Evolutionary conservation across 30 jellyfish, hydroid and myxozoan genomes (phyloP).

Genomic region (Mastigias papua): DNA sequence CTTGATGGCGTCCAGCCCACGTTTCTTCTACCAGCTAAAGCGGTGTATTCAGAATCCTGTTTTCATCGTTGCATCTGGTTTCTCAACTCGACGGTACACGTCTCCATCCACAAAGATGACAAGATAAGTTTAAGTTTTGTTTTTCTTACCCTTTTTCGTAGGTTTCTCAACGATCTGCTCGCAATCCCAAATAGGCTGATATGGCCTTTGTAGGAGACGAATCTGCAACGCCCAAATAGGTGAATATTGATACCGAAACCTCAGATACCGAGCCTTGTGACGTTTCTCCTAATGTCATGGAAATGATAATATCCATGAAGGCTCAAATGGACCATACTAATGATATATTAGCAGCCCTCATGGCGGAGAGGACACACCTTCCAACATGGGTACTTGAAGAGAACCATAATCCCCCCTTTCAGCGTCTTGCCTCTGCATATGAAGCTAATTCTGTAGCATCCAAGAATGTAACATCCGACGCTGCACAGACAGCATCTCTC

Average conservation of each 20-base stretch:
- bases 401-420: slow-evolving; percentile 30
- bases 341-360: slow-evolving; percentile 15
- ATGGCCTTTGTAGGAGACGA: too few species aligned
- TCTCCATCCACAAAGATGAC: too few species aligned
- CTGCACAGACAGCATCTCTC: slow-evolving; percentile 47
- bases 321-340: neutral
- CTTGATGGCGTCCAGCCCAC: slow-evolving; percentile 58
- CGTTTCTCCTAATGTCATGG: too few species aligned
- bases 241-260: too few species aligned
- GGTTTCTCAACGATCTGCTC: too few species aligned
- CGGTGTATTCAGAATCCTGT: neutral
- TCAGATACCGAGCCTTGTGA: too few species aligned
- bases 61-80: too few species aligned
- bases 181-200: too few species aligned
- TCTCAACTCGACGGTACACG: too few species aligned
- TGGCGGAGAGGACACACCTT: slow-evolving; percentile 41
- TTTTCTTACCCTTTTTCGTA: too few species aligned
- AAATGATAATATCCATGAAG: neutral
- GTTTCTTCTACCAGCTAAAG: slow-evolving; percentile 12
- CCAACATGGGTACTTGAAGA: slow-evolving; percentile 26
- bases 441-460: slow-evolving; percentile 36
- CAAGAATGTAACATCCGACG: slow-evolving; percentile 42
- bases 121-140: too few species aligned
- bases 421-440: slow-evolving; percentile 11
- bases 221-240: too few species aligned